Evolutionary conservation across 1,140 invertebrate species (phyloP), one percentile per base, ranked within the genome.

Genomic region (Eupristina koningsbergeri): DNA sequence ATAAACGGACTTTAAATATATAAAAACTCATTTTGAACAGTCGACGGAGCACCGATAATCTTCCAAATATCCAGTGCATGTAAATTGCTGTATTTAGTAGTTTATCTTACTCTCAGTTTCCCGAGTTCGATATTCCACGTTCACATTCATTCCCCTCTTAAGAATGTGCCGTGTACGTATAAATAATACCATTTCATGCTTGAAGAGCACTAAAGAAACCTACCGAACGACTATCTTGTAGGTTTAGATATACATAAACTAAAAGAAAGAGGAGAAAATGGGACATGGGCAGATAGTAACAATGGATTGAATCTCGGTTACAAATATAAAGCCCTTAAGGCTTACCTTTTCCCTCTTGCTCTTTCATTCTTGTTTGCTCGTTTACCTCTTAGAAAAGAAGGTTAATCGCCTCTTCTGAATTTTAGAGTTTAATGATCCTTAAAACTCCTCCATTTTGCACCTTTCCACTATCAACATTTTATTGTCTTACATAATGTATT

Each of bases 191-290:
- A 71, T 71, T 1, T 36, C 22, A 41, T 71, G 67, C 39, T 71
- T 41, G 67, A 26, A 71, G 67, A 41, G 67, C 50, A 13, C 11
- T 6, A 17, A 36, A 63, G 36, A 53, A 64, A 84, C 76, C 26
- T 53, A 77, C 64, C 71, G 58, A 75, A 71, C 77, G 36, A 80
- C 77, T 80, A 75, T 84, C 53, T 61, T 84, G 64, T 58, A 53
- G 45, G 31, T 69, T 50, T 73, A 79, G n/a, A 50, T 19, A 79
- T 61, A 75, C 41, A 64, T 71, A 36, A 29, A 17, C 50, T 6
- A 83, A 85, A 83, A 80, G 22, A 58, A 85, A 80, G 45, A 83
- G 19, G 36, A 74, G 41, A 83, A 85, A 85, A 81, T 85, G 50
- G 84, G 82, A 81, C 71, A 80, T 7, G 41, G 45, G 71, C 77